Percentiles rank a stretch among this genome's conserved stretches.
phyloP scores from a whole-genome alignment of 2,888 invertebrate genomes.

The Dione juno region DNA sequence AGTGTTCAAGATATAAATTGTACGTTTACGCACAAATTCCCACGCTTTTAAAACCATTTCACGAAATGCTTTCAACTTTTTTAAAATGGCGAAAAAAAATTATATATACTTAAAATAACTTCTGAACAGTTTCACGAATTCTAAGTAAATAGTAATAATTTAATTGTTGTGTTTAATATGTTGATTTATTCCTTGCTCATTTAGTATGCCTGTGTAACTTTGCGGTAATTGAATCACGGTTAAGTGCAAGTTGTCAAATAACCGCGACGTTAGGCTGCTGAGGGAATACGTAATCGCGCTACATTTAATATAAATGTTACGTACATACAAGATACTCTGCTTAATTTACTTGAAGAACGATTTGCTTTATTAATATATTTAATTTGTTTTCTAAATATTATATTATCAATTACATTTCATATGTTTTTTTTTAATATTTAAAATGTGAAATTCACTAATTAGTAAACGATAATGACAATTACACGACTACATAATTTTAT shows the following conservation, averaged over 20 bases:
- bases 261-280: conserved; percentile 58
- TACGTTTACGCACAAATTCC: conserved; percentile 80
- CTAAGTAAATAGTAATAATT: conserved; percentile 42
- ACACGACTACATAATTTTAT: too few relatives aligned
- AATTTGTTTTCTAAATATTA: too few relatives aligned
- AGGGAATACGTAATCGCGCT: conserved; percentile 68
- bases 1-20: conserved; percentile 63
- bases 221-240: conserved; percentile 65
- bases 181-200: conserved; percentile 55
- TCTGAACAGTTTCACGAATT: conserved; percentile 8
- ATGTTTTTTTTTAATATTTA: too few relatives aligned
- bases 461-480: too few relatives aligned
- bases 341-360: conserved; percentile 40
- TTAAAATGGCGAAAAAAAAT: conserved; percentile 47
- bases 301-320: conserved; percentile 52
- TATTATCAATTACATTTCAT: too few relatives aligned
- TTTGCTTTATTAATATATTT: conserved; percentile 20
- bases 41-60: conserved; percentile 84
- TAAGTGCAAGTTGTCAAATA: conserved; percentile 63
- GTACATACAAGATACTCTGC: conserved; percentile 37
- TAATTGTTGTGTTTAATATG: conserved; percentile 44
- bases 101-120: conserved; percentile 11
- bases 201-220: conserved; percentile 52
- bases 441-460: too few relatives aligned
- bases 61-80: conserved; percentile 80